Conservation (phyloP, 2,888 invertebrate species). For the Nudaria mundana region DNA sequence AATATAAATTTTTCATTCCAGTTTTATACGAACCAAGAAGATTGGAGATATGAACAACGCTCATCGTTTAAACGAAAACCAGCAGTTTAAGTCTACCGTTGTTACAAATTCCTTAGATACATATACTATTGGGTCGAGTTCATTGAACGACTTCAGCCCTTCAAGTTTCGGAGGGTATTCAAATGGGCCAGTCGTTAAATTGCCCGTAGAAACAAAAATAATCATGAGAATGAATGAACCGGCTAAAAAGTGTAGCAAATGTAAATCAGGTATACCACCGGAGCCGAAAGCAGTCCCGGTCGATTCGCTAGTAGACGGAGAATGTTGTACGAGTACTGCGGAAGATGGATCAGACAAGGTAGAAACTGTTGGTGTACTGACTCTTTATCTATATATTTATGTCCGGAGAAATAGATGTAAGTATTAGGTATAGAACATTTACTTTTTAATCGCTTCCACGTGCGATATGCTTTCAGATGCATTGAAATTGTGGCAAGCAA, state of each 20-base stretch:
- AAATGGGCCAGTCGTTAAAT: constrained; percentile 53
- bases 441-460: no score
- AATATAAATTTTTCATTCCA: constrained; percentile 27
- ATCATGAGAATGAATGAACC: constrained; percentile 43
- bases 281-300: no score
- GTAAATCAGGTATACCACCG: no score
- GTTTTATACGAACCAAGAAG: constrained; percentile 31
- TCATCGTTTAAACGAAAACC: not conserved
- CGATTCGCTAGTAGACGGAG: no score
- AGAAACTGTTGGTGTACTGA: no score
- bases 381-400: no score
- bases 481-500: no score
- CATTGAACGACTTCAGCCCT: constrained; percentile 7
- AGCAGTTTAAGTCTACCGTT: not conserved
- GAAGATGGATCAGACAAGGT: no score
- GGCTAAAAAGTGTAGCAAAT: not conserved
- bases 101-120: constrained; percentile 4
- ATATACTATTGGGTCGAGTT: not conserved
- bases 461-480: no score
- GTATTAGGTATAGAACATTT: no score
- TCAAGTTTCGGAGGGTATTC: constrained; percentile 28
- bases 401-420: no score
- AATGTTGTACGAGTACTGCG: no score
- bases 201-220: constrained; percentile 53
- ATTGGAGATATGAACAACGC: constrained; percentile 8